Conservation (phyloP, 2,113 vertebrate species). For the Sisor rabdophorus region DNA sequence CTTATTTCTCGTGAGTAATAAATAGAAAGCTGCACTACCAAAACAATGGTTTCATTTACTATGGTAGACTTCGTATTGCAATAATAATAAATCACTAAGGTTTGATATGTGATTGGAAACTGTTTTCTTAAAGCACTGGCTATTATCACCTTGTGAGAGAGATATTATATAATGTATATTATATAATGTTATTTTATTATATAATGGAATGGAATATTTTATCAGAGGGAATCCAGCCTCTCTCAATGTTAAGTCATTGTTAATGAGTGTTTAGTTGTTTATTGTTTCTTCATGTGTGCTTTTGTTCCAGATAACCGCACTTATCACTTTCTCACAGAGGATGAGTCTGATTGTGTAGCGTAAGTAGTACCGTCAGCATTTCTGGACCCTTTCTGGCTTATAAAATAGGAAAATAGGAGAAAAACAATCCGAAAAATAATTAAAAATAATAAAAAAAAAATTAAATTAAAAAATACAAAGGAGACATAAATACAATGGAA, state of each 20-base stretch:
- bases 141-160: background rate
- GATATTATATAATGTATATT: background rate
- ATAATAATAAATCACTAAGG: background rate
- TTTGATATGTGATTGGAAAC: background rate
- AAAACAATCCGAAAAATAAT: too few relatives aligned
- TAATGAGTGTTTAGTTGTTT: background rate
- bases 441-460: too few relatives aligned
- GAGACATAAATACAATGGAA: background rate
- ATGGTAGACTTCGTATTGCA: background rate
- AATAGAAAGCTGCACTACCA: too few relatives aligned
- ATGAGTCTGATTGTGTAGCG: constrained; percentile 63
- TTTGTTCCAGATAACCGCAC: constrained; percentile 66
- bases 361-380: constrained; percentile 51
- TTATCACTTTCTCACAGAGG: constrained; percentile 64
- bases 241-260: background rate
- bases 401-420: too few relatives aligned
- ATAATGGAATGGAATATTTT: background rate
- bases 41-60: background rate
- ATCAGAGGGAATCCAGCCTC: background rate
- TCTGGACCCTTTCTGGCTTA: too few relatives aligned
- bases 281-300: background rate
- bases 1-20: constrained; percentile 67
- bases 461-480: too few relatives aligned
- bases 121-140: background rate
- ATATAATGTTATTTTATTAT: background rate